Evolutionary conservation across 2,888 invertebrate genomes (phyloP).

Genomic region (Conus canariensis): DNA sequence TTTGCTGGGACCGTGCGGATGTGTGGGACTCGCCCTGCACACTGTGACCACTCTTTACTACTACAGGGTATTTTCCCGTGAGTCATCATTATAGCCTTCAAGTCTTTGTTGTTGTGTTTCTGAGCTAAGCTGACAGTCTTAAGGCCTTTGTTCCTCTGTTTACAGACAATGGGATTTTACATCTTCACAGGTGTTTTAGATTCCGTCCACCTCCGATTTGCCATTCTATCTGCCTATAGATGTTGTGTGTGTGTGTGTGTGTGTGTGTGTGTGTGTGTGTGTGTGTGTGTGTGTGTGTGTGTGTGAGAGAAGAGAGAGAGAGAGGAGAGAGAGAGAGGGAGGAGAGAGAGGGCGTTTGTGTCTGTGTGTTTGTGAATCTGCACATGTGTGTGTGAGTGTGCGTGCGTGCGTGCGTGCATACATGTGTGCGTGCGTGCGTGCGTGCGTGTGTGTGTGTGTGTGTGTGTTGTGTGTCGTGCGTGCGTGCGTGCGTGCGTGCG

Average conservation of each 20-base stretch:
- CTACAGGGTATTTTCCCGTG: no score
- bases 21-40: no score
- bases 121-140: no score
- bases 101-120: no score
- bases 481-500: neutral
- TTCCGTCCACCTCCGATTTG: neutral
- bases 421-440: neutral
- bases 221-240: neutral
- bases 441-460: neutral
- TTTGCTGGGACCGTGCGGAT: no score
- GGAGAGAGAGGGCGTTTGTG: neutral
- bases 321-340: slow-evolving; percentile 11
- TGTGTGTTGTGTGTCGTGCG: neutral
- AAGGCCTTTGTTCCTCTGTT: no score
- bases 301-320: neutral
- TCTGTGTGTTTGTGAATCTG: neutral
- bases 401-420: neutral
- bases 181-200: neutral
- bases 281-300: no score
- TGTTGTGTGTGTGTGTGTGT: neutral
- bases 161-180: no score
- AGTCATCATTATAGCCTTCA: no score
- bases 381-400: neutral
- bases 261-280: no score
- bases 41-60: no score